These are phyloP conservation scores for Microcebus tavaratra DNA, from an alignment of 2,113 vertebrate species.

Conservation along the genomic window DNA sequence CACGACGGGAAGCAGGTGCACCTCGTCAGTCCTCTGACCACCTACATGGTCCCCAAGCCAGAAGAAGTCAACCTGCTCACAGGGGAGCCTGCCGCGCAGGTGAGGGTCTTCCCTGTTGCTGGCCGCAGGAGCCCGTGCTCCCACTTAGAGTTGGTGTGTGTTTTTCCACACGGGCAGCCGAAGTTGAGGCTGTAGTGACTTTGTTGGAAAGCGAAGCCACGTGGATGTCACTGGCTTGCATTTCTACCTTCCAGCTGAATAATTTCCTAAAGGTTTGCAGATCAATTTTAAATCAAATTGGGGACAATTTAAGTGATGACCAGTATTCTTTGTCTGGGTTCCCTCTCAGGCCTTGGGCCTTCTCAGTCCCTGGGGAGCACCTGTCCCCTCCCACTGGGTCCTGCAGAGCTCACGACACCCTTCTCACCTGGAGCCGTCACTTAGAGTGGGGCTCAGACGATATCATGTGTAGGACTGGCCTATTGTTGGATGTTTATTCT, in stretches of 20 bases:
- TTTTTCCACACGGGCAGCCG: fast-evolving
- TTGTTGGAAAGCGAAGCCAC: fast-evolving
- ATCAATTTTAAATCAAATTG: fast-evolving
- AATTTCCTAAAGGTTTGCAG: not conserved
- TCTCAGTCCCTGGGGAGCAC: not conserved
- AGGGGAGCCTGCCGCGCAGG: constrained; percentile 88
- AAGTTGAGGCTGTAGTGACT: fast-evolving
- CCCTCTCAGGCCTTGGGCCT: fast-evolving
- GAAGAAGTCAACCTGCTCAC: constrained; percentile 95
- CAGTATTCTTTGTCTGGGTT: not conserved
- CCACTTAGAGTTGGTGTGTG: fast-evolving
- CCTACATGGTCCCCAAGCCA: constrained; percentile 95
- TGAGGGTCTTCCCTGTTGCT: constrained; percentile 61
- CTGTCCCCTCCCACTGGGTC: not conserved
- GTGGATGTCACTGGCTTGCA: fast-evolving
- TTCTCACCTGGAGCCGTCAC: fast-evolving
- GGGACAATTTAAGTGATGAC: fast-evolving
- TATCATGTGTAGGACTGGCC: fast-evolving
- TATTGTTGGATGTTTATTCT: fast-evolving
- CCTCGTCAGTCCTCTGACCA: constrained; percentile 94
- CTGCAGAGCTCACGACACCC: not conserved
- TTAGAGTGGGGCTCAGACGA: too few relatives aligned
- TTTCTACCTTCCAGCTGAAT: not conserved
- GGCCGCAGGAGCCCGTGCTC: not conserved
- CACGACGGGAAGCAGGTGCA: constrained; percentile 94